Evolutionary conservation across 2,113 vertebrate genomes (phyloP).

Genomic region (Plestiodon gilberti): DNA sequence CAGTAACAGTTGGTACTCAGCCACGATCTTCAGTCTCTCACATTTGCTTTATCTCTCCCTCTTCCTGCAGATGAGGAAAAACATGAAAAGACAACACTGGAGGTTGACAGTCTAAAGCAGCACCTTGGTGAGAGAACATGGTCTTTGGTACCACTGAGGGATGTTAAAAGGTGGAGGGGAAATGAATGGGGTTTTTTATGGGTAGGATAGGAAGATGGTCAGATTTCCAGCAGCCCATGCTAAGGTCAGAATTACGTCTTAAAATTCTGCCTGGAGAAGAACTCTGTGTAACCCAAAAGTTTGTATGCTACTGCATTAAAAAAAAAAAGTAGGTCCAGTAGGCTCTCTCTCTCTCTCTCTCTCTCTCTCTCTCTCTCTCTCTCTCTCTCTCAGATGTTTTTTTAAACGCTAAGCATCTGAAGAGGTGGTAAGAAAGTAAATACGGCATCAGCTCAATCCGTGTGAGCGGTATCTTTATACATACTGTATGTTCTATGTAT

Average conservation of each 20-base stretch:
- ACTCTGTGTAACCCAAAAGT: not conserved
- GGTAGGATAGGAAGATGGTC: too few species aligned
- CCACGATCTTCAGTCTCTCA: not conserved
- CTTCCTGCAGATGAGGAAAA: conserved; percentile 62
- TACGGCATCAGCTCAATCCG: not conserved
- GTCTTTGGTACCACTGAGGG: too few species aligned
- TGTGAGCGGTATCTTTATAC: not conserved
- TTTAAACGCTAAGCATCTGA: not conserved
- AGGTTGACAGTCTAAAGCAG: conserved; percentile 74
- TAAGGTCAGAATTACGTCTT: not conserved
- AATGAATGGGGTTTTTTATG: not conserved
- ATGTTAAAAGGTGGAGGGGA: not conserved
- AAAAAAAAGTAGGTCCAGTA: too few species aligned
- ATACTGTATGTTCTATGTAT: not conserved
- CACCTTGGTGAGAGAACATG: conserved; percentile 68
- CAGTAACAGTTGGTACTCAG: not conserved
- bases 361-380: not conserved
- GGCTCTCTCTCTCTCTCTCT: not conserved
- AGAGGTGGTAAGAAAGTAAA: not conserved
- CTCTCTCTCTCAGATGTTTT: not conserved
- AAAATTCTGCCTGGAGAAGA: not conserved
- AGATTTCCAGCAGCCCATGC: not conserved
- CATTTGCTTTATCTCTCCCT: not conserved
- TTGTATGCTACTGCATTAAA: not conserved
- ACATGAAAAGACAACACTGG: conserved; percentile 63